Conservation (phyloP, 1,140 invertebrate genomes). For the Trachymyrmex septentrionalis region DNA sequence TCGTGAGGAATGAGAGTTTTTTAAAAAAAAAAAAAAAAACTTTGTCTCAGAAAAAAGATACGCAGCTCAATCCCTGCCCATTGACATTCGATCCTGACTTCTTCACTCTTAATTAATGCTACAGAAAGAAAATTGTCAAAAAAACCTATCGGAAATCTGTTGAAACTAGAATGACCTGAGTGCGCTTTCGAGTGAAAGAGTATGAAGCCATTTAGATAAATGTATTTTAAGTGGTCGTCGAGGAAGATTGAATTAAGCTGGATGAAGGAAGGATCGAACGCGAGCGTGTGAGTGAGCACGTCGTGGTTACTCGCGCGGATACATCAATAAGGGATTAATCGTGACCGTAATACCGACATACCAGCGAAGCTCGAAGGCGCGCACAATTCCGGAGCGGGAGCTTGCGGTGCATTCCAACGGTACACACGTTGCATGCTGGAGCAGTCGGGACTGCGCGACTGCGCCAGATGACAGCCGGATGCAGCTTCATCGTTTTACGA, state of each 20-base stretch:
- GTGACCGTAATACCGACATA: background rate
- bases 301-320: background rate
- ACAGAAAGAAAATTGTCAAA: background rate
- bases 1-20: background rate
- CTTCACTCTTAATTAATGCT: background rate
- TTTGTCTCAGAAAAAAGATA: background rate
- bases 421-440: background rate
- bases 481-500: constrained; percentile 62
- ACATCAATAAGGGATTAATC: background rate
- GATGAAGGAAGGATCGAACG: background rate
- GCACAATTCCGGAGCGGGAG: constrained; percentile 40
- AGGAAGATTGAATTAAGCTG: no score
- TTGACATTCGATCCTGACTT: background rate
- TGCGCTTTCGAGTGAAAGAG: background rate
- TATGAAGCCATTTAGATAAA: background rate
- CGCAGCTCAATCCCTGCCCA: background rate
- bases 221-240: no score
- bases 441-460: constrained; percentile 6
- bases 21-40: no score
- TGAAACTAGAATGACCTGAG: background rate
- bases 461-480: constrained; percentile 29
- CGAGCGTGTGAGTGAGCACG: background rate
- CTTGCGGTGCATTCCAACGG: background rate
- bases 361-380: background rate
- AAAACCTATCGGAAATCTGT: no score